Base-by-base conservation (phyloP, 2,113 vertebrate species). In the Istiophorus platypterus region DNA sequence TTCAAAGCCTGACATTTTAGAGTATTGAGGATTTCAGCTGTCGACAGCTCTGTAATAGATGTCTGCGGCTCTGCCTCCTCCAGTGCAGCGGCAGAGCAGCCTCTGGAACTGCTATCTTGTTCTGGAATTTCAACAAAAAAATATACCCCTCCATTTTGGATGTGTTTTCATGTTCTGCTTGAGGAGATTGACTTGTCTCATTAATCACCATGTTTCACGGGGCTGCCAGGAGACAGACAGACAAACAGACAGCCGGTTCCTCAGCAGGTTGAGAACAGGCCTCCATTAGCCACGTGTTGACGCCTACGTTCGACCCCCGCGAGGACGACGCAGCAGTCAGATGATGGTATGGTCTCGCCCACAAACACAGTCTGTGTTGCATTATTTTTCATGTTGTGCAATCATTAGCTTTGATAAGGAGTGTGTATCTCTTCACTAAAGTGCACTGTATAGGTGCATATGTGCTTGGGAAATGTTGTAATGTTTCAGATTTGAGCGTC, bases 201-300 rank as follows among this genome's bases (percentile, higher is more conserved):
- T 70, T 78, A 78, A 70, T 54, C 56, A n/a, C 39, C 7, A 62
- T 27, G 31, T 62, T 78, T 62, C 57, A 63, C 13, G n/a, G n/a
- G 41, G 42, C n/a, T 61, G 65, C 68, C 37, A 14, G 37, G 37
- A 65, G 73, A 70, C 57, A 67, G 52, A 41, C 57, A 67, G 52
- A 41, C 61, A 68, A 71, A 37, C 51, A 49, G 79, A 37, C 51
- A 49, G 72, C 27, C 58, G 45, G 54, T 56, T 58, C 27, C 42
- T 41, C 45, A 52, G 59, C 72, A 64, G 72, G 45, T 41, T 63
- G 59, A 74, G 39, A 63, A 39, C 72, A 41, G 59, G 24, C 68
- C 58, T 65, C 76, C 64, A 88, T 81, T 81, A 85, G 72, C 66
- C 81, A 41, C 70, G 41, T 78, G 85, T 83, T 84, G 76, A 83